Conservation (phyloP, 2,113 vertebrate genomes). For the Dromaius novaehollandiae region DNA sequence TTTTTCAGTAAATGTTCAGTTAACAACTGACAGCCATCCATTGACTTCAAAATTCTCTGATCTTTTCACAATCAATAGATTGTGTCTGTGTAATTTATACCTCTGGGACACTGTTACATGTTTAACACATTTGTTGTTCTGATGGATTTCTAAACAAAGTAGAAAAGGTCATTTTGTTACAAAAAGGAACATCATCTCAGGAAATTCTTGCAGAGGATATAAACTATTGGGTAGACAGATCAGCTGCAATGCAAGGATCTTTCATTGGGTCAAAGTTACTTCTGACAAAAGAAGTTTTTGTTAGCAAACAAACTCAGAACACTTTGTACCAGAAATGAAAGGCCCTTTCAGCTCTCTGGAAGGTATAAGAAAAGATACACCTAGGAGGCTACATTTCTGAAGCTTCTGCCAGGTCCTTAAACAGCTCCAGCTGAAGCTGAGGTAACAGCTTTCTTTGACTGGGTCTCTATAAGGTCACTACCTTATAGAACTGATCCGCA, state of each 20-base stretch:
- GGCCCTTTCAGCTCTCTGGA: not conserved
- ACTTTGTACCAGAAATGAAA: not conserved
- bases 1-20: constrained; percentile 30
- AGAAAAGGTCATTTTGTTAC: not conserved
- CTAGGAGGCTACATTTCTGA: not conserved
- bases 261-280: not conserved
- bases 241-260: not conserved
- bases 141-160: not conserved
- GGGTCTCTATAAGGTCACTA: not conserved
- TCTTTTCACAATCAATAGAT: not conserved
- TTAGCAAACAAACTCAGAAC: not conserved
- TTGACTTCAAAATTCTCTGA: not conserved
- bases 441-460: not conserved
- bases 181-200: not conserved
- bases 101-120: not conserved
- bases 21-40: not conserved
- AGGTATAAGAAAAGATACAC: not conserved
- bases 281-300: not conserved
- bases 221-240: not conserved
- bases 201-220: not conserved
- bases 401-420: not conserved
- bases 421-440: not conserved
- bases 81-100: not conserved
- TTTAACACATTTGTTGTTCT: not conserved
- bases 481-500: not conserved